Base-by-base conservation (phyloP, 2,113 vertebrate species). In the Trichomycterus rosablanca region DNA sequence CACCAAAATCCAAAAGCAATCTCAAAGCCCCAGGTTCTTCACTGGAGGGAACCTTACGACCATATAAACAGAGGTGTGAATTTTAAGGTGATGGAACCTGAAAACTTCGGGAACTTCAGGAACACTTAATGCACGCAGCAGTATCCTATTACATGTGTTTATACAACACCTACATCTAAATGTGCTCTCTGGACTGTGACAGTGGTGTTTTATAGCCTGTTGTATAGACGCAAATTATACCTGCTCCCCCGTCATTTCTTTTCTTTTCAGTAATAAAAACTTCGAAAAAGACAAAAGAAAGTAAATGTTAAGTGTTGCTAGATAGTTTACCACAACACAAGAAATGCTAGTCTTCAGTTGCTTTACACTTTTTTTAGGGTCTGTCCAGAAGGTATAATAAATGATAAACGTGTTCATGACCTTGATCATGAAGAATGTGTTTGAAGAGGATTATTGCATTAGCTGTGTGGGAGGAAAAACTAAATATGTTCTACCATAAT, bases 151-250 rank as follows among this genome's bases (percentile, higher is more conserved):
- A 92, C 94, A 95, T 93, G 92, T 95, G 94, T 97, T 97, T 94
- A 95, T 94, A 92, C 84, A 91, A 93, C 82, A 90, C 94, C 88
- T 89, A 94, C 93, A 96, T 95, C 93, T 98, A 92, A 91, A 92
- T 97, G 94, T 97, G 94, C 92, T 97, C 97, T 97, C 94, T 98
- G 94, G 90, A 97, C 94, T 91, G 95, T 93, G 90, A 92, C 83
- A 94, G 93, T 97, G 94, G 93, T 89, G 94, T 97, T 97, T 97
- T 97, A 93, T 97, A 97, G 94, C 93, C 94, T 95, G 92, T 95
- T 96, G 94, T 95, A 97, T 95, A 97, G 92, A 97, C 89, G 90
- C 93, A 90, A 98, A 81, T 95, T 94, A 65, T 96, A 95, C 91
- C 92, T 89, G 91, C 93, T 97, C 87, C 91, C 92, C 89, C 83